Evolutionary conservation across 1,140 invertebrate species (phyloP).

Genomic region (Dryas iulia): DNA sequence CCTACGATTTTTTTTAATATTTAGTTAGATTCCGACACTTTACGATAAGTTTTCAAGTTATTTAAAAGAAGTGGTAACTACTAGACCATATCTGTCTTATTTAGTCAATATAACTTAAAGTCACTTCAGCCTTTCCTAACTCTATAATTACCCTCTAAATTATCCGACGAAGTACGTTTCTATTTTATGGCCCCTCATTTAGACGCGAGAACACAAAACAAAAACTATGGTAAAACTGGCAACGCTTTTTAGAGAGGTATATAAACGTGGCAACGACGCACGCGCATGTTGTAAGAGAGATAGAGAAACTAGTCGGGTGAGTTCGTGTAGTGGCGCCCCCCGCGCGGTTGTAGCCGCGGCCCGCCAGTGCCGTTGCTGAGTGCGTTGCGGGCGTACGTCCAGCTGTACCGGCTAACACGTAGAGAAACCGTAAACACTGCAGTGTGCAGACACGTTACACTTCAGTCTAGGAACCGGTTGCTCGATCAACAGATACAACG

Average conservation of each 20-base stretch:
- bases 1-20: too few species aligned
- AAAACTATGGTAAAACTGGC: conserved; percentile 69
- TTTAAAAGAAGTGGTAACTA: background rate
- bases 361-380: conserved; percentile 58
- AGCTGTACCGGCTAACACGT: conserved; percentile 16
- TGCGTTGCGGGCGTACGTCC: conserved; percentile 49
- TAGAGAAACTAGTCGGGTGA: conserved; percentile 63
- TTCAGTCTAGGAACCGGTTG: conserved; percentile 60
- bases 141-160: conserved; percentile 43
- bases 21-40: background rate
- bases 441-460: conserved; percentile 51
- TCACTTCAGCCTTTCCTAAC: conserved; percentile 24
- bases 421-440: conserved; percentile 53
- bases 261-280: conserved; percentile 68
- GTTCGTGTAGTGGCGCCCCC: conserved; percentile 56
- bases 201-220: conserved; percentile 71
- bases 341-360: conserved; percentile 33
- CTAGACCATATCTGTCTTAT: background rate
- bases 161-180: conserved; percentile 56
- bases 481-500: conserved; percentile 49
- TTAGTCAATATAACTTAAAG: background rate
- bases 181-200: conserved; percentile 74
- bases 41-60: background rate
- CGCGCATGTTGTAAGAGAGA: conserved; percentile 66
- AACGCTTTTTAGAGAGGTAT: conserved; percentile 53